Base-by-base conservation (phyloP, 2,113 vertebrate species). In the Colossoma macropomum region DNA sequence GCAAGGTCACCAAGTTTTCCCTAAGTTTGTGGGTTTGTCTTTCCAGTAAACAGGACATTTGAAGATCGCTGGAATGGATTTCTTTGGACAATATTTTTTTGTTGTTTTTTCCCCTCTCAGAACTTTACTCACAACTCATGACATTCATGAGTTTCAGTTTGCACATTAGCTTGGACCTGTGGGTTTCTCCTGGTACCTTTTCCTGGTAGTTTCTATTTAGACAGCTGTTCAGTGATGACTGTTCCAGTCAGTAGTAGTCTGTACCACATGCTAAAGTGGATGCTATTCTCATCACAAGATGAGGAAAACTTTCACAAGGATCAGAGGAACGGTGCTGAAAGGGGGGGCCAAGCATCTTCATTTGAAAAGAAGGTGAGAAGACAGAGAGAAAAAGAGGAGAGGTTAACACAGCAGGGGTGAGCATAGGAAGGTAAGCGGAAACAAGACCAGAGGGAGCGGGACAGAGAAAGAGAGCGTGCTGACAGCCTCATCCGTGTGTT, bases 401-500 rank as follows among this genome's bases (percentile, higher is more conserved):
- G 41, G n/a, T 50, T 27, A 73, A 16, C 23, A 21, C 16, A 27
- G 60, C 32, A 62, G 11, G 54, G 38, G 32, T 45, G 28, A 45
- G 50, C 50, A 81, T 30, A 38, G 41, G 38, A 15, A 52, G 50
- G 45, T 41, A 38, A 7, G 79, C 60, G 23, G 56, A 63, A 50
- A 72, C 3, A 45, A 9, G 41, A 45, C 41, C 41, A 45, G 9
- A 69, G 25, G 50, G 59, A 15, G 13, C 25, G 23, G 27, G 17
- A 78, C 6, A 78, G 30, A 66, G 60, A 34, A 65, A 15, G 15
- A 15, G 86, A 85, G 84, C 90, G 89, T 89, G 89, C 92, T 90
- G 75, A 75, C 74, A 89, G 92, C 90, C 89, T 91, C 87, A 89
- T 80, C 88, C 82, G 69, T 86, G 88, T 92, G 93, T 93, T 94